A percentile compares a stretch with the other conserved stretches of the same genome.
Conservation (phyloP, 2,113 vertebrate species). For the Recurvirostra avosetta region DNA sequence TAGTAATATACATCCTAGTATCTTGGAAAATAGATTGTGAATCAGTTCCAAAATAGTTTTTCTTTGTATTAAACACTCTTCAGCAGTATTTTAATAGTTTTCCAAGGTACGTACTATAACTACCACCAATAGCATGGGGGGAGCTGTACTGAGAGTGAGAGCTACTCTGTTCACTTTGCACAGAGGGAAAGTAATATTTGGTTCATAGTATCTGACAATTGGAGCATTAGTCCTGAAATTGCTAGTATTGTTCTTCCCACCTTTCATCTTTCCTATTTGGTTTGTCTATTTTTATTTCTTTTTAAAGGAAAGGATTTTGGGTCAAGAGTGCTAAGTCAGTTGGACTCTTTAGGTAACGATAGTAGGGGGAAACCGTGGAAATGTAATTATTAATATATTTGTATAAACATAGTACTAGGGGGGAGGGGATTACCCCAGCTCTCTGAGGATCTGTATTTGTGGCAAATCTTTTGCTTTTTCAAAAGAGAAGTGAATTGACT, state of each 20-base stretch:
- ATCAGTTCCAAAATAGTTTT: not conserved
- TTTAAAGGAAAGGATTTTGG: not conserved
- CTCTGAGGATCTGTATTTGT: not conserved
- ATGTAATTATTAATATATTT: not conserved
- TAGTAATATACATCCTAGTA: rapidly evolving
- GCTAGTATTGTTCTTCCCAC: not conserved
- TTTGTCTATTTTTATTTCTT: not conserved
- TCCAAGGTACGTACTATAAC: rapidly evolving
- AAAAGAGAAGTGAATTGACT: not conserved
- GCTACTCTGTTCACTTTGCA: not conserved
- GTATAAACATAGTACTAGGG: not conserved
- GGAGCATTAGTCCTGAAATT: not conserved
- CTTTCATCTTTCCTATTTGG: not conserved
- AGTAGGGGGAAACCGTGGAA: not conserved
- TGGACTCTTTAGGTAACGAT: not conserved
- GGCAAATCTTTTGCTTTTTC: not conserved
- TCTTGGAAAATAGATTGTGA: not conserved
- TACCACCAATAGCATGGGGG: not conserved
- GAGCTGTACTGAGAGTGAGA: not conserved
- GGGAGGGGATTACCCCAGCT: not conserved
- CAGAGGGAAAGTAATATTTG: not conserved
- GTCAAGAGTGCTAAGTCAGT: not conserved
- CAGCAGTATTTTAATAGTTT: not conserved
- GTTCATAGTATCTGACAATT: not conserved
- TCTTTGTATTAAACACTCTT: not conserved